Percentiles rank a stretch among this genome's conserved stretches.
Conservation (phyloP, 2,888 invertebrate species). For the Troglohyphantes excavatus region DNA sequence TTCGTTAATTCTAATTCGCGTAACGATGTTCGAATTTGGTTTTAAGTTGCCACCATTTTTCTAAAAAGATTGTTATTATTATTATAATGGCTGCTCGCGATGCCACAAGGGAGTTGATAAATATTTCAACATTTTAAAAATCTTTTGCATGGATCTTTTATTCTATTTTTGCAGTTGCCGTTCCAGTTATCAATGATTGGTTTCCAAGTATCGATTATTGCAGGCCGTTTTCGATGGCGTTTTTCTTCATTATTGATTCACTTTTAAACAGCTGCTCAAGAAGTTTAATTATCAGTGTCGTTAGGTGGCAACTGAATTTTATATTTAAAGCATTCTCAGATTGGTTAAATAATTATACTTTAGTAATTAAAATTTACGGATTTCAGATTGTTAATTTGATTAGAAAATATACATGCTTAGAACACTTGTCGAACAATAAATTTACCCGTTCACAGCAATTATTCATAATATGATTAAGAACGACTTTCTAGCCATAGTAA, state of each 20-base stretch:
- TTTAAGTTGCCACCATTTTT: background rate
- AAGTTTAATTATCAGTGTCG: background rate
- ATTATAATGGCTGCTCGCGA: background rate
- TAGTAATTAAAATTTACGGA: too few relatives aligned
- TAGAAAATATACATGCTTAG: too few relatives aligned
- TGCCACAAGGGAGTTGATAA: background rate
- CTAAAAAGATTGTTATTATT: background rate
- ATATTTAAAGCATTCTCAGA: too few relatives aligned
- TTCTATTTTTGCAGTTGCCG: background rate
- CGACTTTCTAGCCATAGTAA: too few relatives aligned
- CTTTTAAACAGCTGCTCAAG: background rate
- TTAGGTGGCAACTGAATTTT: background rate
- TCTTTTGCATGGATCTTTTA: background rate
- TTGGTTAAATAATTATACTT: too few relatives aligned
- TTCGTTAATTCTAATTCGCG: constrained; percentile 3
- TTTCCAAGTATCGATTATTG: background rate
- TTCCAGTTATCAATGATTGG: background rate
- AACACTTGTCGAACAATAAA: too few relatives aligned
- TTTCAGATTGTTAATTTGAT: too few relatives aligned
- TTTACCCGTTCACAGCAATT: too few relatives aligned
- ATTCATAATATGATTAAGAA: too few relatives aligned
- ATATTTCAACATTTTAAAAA: background rate
- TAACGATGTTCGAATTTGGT: background rate
- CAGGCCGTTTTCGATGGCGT: background rate
- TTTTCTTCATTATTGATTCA: background rate